phyloP scores from a whole-genome alignment of 1,140 invertebrate species.

The Drosophila serrata region DNA sequence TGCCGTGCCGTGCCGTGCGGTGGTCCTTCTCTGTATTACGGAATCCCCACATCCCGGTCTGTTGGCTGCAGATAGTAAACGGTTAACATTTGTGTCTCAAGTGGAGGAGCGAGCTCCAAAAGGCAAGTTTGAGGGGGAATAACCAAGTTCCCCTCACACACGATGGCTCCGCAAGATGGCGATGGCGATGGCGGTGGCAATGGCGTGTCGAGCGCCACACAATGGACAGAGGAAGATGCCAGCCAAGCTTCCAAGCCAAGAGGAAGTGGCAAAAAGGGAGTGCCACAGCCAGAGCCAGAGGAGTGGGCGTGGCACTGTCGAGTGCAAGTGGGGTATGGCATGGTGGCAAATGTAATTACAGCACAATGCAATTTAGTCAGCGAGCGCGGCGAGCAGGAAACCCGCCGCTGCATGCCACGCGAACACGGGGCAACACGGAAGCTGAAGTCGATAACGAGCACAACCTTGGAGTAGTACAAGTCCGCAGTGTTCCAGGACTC shows the following conservation, averaged over 20 bases:
- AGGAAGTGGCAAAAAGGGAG: conserved; percentile 13
- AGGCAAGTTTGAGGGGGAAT: background rate
- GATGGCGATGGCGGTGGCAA: conserved; percentile 19
- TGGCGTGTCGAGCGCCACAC: conserved; percentile 64
- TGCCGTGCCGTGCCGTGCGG: conserved; percentile 7
- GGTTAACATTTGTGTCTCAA: conserved; percentile 64
- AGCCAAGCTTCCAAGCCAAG: conserved; percentile 29
- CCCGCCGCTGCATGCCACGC: conserved; percentile 31
- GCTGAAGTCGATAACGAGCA: conserved; percentile 76
- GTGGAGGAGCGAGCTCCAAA: conserved; percentile 17
- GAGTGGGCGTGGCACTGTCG: conserved; percentile 3
- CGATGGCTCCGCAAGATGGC: conserved; percentile 23
- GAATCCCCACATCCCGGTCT: conserved; percentile 27
- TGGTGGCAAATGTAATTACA: conserved; percentile 78
- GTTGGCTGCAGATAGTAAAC: conserved; percentile 56
- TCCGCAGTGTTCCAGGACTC: background rate
- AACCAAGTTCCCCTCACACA: conserved; percentile 10
- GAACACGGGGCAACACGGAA: conserved; percentile 62
- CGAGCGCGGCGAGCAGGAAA: conserved; percentile 49
- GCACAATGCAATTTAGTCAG: conserved; percentile 80
- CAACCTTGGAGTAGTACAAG: conserved; percentile 59
- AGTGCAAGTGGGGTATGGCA: conserved; percentile 8
- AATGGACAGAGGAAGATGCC: conserved; percentile 58
- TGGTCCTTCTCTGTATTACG: conserved; percentile 1
- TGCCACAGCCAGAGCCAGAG: background rate